These are phyloP conservation scores for Netelia melanura DNA, from an alignment of 2,888 invertebrate species.

Conservation along the genomic window DNA sequence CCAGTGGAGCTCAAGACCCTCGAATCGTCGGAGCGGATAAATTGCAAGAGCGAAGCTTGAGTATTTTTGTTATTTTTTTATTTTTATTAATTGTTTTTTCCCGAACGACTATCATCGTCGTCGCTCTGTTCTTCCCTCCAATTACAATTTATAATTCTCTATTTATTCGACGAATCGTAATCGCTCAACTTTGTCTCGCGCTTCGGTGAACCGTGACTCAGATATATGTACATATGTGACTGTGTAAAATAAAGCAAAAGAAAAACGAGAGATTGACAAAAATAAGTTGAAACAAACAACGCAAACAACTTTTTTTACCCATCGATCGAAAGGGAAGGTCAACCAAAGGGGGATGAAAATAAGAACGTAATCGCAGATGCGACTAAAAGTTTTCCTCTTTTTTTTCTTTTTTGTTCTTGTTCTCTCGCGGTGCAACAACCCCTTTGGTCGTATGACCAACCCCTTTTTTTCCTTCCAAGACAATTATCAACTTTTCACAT, in stretches of 20 bases:
- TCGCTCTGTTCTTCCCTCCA: not conserved
- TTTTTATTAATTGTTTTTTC: not conserved
- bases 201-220: not conserved
- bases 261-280: not conserved
- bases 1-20: slow-evolving; percentile 53
- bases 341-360: not conserved
- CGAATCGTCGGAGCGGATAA: slow-evolving; percentile 25
- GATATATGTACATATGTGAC: not conserved
- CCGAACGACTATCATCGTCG: slow-evolving; percentile 3
- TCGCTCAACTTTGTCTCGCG: not conserved
- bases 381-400: slow-evolving; percentile 16
- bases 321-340: slow-evolving; percentile 27
- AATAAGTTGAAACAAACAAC: slow-evolving; percentile 10
- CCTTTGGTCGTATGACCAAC: slow-evolving; percentile 12
- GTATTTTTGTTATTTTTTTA: no score
- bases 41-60: slow-evolving; percentile 44
- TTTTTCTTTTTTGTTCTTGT: not conserved
- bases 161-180: not conserved
- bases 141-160: not conserved
- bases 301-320: slow-evolving; percentile 21
- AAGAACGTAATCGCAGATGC: not conserved
- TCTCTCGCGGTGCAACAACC: slow-evolving; percentile 12
- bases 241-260: slow-evolving; percentile 34
- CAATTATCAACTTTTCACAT: slow-evolving; percentile 34
- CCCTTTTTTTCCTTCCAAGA: slow-evolving; percentile 20